Base-by-base conservation (phyloP, 2,113 vertebrate species). In the Serilophus lunatus region DNA sequence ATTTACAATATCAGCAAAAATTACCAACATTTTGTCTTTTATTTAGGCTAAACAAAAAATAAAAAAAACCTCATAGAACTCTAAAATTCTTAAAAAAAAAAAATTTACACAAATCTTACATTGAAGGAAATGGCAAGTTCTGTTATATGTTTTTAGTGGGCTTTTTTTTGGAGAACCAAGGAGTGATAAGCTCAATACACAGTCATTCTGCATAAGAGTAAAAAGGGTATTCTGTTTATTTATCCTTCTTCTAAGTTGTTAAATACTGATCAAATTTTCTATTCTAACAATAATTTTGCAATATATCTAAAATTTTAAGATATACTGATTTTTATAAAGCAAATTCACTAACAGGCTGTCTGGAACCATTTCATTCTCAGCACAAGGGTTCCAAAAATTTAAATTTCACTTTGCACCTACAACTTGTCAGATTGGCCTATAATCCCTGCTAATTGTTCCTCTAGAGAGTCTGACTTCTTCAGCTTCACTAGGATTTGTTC, bases 371-470 rank as follows among this genome's bases (percentile, higher is more conserved):
- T 38, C 13, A 64, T 90, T 88, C 7, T 82, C 66, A 68, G 10
- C 0, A 3, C 1, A 5, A 88, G 26, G 5, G 3, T 75, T 91
- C 28, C 25, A 86, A 23, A 91, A 82, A 16, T 71, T 96, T 94
- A 74, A 65, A 79, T 91, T 95, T 97, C 69, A 64, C 33, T 93
- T 54, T 53, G 36, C 13, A 26, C 9, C 12, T 64, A 80, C 33
- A 81, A 12, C 5, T 85, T 89, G n/a, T 33, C 60, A 96, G 89
- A 85, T 3, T 63, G 82, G 31, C 92, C 45, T 84, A 38, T 95
- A 95, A 95, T 94, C 51, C 66, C 15, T 53, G 16, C 29, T 95
- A 93, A 95, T 95, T 82, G n/a, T 61, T 87, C 71, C 89, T 88
- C 91, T 88, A 93, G 88, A 86, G 70, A 82, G 36, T 56, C 50